These are phyloP conservation scores for Naso thynnoides DNA, from an alignment of 2,797 vertebrate species.

Conservation along the genomic window DNA sequence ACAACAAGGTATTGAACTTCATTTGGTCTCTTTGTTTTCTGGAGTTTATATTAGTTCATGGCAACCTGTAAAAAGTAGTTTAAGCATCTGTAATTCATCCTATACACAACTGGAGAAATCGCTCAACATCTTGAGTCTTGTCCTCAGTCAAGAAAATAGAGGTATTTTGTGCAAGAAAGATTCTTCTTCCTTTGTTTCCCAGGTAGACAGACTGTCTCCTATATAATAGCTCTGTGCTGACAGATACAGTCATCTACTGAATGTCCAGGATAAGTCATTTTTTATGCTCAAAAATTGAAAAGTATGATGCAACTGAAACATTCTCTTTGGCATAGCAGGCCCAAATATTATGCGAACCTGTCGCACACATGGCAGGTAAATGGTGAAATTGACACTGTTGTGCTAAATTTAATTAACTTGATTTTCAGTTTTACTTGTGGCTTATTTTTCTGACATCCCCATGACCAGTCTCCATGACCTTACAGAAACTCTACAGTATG, in stretches of 20 bases:
- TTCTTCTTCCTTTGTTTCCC: conserved; percentile 40
- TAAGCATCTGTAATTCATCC: background rate
- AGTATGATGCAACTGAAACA: background rate
- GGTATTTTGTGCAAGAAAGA: background rate
- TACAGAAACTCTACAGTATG: background rate
- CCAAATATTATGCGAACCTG: background rate
- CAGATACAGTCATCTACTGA: conserved; percentile 38
- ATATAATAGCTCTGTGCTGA: conserved; percentile 66
- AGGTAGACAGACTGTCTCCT: conserved; percentile 39
- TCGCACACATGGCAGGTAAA: background rate
- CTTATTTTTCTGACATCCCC: too few relatives aligned
- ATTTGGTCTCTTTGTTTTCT: background rate
- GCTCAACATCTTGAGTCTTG: background rate
- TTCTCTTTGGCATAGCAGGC: background rate
- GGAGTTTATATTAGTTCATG: background rate
- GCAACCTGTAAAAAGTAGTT: background rate
- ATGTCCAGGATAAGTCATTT: conserved; percentile 5
- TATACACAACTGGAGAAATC: background rate
- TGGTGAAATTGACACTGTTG: too few relatives aligned
- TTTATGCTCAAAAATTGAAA: background rate
- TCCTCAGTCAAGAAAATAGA: background rate
- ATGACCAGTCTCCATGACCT: background rate
- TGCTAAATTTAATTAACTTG: too few relatives aligned
- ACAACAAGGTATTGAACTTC: background rate
- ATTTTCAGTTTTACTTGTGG: too few relatives aligned